Evolutionary conservation across 2,888 invertebrate genomes (phyloP), one percentile per base, ranked within the genome.

Genomic region (Darwinula stevensoni): DNA sequence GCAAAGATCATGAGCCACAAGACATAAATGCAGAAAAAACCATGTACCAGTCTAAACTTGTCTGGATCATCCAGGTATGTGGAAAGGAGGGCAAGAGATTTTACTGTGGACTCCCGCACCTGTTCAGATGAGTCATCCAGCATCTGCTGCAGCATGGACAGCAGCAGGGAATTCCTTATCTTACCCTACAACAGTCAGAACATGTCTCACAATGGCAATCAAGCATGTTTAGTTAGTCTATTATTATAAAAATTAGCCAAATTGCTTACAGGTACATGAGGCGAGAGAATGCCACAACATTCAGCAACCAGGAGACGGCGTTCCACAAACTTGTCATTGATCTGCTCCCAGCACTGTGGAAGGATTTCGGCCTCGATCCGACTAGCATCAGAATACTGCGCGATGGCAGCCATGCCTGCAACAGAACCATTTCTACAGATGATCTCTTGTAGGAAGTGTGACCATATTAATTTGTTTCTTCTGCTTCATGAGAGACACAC

Each of bases 71-170:
- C 58, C 47, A 67, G 62, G 34, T 62, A 56, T n/a, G 61, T 58
- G 29, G 63, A 54, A 16, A 68, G 50, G 4, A 66, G 46, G 2
- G 65, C 58, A 16, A 69, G 49, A 43, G 64, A 65, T 40, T 55
- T 54, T 3, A 67, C 56, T 4, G 62, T 62, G n/a, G 61, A 58
- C 36, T 57, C 59, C 37, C 67, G 48, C 2, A 69, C 66, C 30
- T 48, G 44, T 15, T 63, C 58, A 39, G 64, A 63, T 39, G 61
- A 59, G 42, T 70, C 70, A 39, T 68, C 67, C 34, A 67, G 46
- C 62, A 70, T 62, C 51, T 70, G 69, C 42, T 67, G 65, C 22
- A 70, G 49, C 61, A 70, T 68, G 9, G 68, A 67, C 29, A 69
- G 50, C 45, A 69, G 58, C 17, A 69, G 48, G 0, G 68, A 70